phyloP scores from a whole-genome alignment of 1,140 invertebrate species.

The Rhynchophorus ferrugineus region DNA sequence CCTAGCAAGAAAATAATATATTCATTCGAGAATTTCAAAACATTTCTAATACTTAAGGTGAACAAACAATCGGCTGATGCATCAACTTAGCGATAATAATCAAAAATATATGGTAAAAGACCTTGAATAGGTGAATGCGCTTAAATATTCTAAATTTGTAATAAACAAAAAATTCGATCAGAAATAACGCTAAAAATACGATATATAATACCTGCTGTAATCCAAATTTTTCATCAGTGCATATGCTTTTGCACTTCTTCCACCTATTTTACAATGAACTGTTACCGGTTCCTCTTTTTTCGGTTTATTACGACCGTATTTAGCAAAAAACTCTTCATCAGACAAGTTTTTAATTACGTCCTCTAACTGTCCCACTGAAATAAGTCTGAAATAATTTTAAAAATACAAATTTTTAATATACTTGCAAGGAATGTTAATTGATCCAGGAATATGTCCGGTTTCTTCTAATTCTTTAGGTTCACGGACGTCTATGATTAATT shows the following conservation, averaged over 20 bases:
- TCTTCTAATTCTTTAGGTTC: constrained; percentile 55
- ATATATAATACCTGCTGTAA: constrained; percentile 39
- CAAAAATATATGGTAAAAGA: no score
- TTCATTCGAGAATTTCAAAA: no score
- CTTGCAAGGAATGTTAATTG: constrained; percentile 63
- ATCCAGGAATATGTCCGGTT: constrained; percentile 57
- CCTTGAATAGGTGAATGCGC: no score
- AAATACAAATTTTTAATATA: constrained; percentile 10
- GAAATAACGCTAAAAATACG: no score
- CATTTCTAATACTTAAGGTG: no score
- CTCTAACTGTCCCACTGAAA: constrained; percentile 34
- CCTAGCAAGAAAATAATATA: no score
- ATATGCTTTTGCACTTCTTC: constrained; percentile 39
- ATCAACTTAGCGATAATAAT: no score
- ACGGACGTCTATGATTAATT: constrained; percentile 59
- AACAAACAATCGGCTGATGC: no score
- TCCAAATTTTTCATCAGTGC: constrained; percentile 39
- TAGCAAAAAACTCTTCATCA: constrained; percentile 37
- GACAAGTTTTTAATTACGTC: constrained; percentile 33
- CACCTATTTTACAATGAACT: constrained; percentile 42
- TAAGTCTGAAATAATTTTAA: background rate
- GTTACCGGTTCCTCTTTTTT: constrained; percentile 38
- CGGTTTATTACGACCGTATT: constrained; percentile 39
- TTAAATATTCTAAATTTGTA: no score
- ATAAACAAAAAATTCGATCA: no score